Evolutionary conservation across 2,113 vertebrate genomes (phyloP), one percentile per base, ranked within the genome.

Genomic region (Serilophus lunatus): DNA sequence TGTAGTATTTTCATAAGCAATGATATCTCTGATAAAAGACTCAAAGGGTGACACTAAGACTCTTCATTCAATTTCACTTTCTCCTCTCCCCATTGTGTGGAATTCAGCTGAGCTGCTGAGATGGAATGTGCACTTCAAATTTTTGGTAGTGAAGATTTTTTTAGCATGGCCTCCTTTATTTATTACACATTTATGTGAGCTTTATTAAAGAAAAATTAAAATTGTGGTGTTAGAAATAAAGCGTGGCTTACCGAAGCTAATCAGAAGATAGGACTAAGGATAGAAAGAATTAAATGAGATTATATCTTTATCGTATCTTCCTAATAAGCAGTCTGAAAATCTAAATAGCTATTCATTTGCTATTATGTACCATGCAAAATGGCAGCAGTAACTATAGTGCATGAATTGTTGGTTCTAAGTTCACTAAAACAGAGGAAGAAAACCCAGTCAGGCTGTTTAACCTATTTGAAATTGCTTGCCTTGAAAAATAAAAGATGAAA

Each of bases 221-320:
- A 35, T 51, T 19, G 82, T 42, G 17, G 26, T 80, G 20, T 77
- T 78, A 63, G 82, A 86, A 92, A 83, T 78, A 92, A 91, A 93
- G 59, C 13, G 0, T 94, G 35, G 26, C 82, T 77, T 86, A 92
- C 76, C 86, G 94, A 86, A 93, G 90, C 86, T 94, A 96, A 96
- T 94, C 88, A 51, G 63, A 94, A 96, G 76, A 94, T 81, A 93
- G 44, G 88, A 81, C 76, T 94, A 92, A 70, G 66, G 75, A 80
- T 63, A 69, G 86, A 88, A 92, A 93, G 82, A 92, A 95, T 92
- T 59, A 93, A 90, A 90, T 88, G 61, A 96, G 92, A 95, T 94
- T 18, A 83, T 96, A 95, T 90, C 96, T 96, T 94, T 93, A 93
- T 90, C 82, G 22, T 94, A 96, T 96, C 92, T 84, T 78, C 60